These are phyloP conservation scores for Halichondria panicea DNA, from an alignment of 37 sponge, comb jelly and placozoan species.

Conservation along the genomic window DNA sequence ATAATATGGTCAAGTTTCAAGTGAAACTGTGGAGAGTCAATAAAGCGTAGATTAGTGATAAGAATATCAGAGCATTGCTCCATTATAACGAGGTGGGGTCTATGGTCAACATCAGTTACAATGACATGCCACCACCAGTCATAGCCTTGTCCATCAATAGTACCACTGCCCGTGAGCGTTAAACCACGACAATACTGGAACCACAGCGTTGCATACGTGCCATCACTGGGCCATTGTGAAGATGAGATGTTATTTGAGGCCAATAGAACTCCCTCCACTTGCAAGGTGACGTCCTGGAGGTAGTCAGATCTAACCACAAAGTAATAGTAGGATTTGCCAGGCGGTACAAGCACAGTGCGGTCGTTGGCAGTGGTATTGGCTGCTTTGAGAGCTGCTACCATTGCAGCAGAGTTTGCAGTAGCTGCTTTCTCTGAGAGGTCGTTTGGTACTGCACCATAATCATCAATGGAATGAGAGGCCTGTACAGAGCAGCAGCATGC, in stretches of 20 bases:
- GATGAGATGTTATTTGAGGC: slow-evolving; percentile 20
- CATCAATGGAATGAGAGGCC: slow-evolving; percentile 22
- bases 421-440: slow-evolving; percentile 22
- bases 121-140: slow-evolving; percentile 27
- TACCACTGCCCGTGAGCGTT: slow-evolving; percentile 16
- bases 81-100: slow-evolving; percentile 24
- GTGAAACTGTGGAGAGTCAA: slow-evolving; percentile 33
- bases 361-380: slow-evolving; percentile 6
- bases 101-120: not conserved
- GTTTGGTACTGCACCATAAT: slow-evolving; percentile 39
- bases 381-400: slow-evolving; percentile 9
- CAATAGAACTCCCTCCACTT: slow-evolving; percentile 22
- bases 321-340: slow-evolving; percentile 6
- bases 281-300: slow-evolving; percentile 1
- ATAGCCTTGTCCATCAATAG: slow-evolving; percentile 36
- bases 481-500: too few relatives aligned
- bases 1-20: not conserved
- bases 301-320: not conserved
- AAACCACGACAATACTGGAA: slow-evolving; percentile 15
- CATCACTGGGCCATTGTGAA: slow-evolving; percentile 16
- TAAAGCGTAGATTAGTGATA: not conserved
- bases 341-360: slow-evolving; percentile 21
- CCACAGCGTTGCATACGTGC: slow-evolving; percentile 6
- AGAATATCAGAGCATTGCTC: not conserved
- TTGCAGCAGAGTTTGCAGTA: slow-evolving; percentile 2